Conservation (phyloP, 2,797 vertebrate genomes). For the Aldrovandia affinis region DNA sequence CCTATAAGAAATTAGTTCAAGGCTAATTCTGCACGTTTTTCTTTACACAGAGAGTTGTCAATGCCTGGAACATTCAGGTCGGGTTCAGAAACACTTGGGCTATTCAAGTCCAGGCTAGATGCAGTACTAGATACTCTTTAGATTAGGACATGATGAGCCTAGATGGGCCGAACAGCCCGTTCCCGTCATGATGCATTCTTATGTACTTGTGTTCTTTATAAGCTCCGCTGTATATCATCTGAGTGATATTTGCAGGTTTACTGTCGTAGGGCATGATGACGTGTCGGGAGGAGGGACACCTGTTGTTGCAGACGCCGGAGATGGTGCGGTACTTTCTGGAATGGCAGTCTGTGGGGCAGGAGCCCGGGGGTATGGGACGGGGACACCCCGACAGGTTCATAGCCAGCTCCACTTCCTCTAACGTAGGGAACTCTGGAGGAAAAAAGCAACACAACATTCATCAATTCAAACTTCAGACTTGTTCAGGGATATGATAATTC, state of each 20-base stretch:
- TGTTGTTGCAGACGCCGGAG: constrained; percentile 90
- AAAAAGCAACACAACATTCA: not conserved
- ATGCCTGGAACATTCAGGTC: too few relatives aligned
- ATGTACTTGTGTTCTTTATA: too few relatives aligned
- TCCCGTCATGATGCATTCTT: too few relatives aligned
- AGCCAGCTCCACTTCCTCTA: constrained; percentile 69
- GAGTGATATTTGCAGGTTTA: not conserved
- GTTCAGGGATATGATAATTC: not conserved
- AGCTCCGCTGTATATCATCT: not conserved
- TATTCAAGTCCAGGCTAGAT: too few relatives aligned
- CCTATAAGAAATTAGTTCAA: too few relatives aligned
- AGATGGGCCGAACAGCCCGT: too few relatives aligned
- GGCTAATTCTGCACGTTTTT: too few relatives aligned
- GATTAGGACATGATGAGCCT: too few relatives aligned
- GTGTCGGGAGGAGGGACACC: constrained; percentile 65
- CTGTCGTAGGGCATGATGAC: not conserved
- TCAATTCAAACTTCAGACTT: not conserved
- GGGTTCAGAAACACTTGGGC: too few relatives aligned
- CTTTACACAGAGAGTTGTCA: too few relatives aligned
- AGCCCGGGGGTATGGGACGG: constrained; percentile 60
- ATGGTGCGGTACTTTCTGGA: constrained; percentile 82
- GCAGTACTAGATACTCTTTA: too few relatives aligned
- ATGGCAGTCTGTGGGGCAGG: constrained; percentile 71
- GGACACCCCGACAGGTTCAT: constrained; percentile 82
- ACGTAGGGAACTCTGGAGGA: constrained; percentile 69